Conservation (phyloP, 2,113 vertebrate genomes). For the Alces alces region DNA sequence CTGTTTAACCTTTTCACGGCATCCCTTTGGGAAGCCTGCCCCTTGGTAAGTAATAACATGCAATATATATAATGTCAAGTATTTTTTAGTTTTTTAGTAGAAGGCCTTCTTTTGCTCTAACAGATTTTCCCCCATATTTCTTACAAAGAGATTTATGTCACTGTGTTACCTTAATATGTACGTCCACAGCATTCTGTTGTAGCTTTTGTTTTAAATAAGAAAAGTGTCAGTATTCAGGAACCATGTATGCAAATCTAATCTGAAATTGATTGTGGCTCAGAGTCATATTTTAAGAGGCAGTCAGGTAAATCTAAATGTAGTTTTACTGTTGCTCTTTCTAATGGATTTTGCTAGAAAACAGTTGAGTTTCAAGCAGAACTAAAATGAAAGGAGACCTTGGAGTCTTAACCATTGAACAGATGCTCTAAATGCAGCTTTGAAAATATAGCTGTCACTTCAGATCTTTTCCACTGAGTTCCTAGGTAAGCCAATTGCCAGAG, state of each 20-base stretch:
- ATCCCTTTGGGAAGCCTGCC: conserved; percentile 19
- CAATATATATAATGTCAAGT: conserved; percentile 17
- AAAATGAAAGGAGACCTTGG: conserved; percentile 53
- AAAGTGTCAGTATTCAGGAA: not conserved
- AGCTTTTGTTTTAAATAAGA: conserved; percentile 11
- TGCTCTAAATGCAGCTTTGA: conserved; percentile 62
- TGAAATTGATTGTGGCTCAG: conserved; percentile 60
- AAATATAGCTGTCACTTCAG: conserved; percentile 73
- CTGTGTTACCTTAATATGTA: not conserved
- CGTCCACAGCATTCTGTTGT: not conserved
- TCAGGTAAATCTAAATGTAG: conserved; percentile 37
- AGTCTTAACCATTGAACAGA: conserved; percentile 60
- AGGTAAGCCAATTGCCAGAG: conserved; percentile 48
- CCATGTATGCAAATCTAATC: conserved; percentile 34
- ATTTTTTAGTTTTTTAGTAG: conserved; percentile 33
- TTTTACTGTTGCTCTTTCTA: conserved; percentile 67
- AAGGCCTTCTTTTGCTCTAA: not conserved
- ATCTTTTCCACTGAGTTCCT: conserved; percentile 59
- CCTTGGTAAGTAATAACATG: conserved; percentile 17
- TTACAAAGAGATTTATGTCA: not conserved
- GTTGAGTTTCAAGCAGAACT: conserved; percentile 64
- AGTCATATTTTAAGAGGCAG: conserved; percentile 56
- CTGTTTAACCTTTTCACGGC: conserved; percentile 40
- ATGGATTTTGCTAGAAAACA: conserved; percentile 65
- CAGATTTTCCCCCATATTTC: not conserved